Evolutionary conservation across 2,888 invertebrate genomes (phyloP).

Genomic region (Drosophila maculinotata): DNA sequence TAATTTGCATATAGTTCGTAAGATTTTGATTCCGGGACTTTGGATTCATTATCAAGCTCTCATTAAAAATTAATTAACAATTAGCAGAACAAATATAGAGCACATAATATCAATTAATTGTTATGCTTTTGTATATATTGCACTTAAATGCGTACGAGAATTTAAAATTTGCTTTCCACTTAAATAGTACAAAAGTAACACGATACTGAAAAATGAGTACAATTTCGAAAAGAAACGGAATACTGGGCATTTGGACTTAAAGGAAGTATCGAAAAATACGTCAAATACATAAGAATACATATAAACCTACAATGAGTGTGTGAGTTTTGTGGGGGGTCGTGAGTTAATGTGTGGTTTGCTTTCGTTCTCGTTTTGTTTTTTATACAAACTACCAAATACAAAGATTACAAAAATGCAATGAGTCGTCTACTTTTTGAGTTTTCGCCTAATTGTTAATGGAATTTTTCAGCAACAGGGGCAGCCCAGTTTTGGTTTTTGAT

Average conservation of each 20-base stretch:
- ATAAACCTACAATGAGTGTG: conserved; percentile 42
- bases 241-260: conserved; percentile 48
- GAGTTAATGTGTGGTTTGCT: conserved; percentile 5
- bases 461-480: conserved; percentile 85
- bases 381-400: conserved; percentile 74
- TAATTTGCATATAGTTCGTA: conserved; percentile 37
- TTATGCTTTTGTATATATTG: conserved; percentile 48
- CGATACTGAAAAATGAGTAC: conserved; percentile 43
- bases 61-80: conserved; percentile 78
- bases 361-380: conserved; percentile 20
- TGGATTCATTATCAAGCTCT: conserved; percentile 69
- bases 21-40: conserved; percentile 20
- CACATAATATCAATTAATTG: conserved; percentile 58
- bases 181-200: conserved; percentile 53
- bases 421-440: conserved; percentile 28
- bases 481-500: conserved; percentile 85
- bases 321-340: conserved; percentile 11
- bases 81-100: conserved; percentile 51
- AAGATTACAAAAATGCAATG: conserved; percentile 71
- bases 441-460: conserved; percentile 83
- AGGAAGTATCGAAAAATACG: conserved; percentile 38
- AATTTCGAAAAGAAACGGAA: conserved; percentile 41
- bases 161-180: conserved; percentile 42
- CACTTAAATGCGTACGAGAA: conserved; percentile 50
- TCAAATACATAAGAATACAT: conserved; percentile 44